A percentile compares a stretch with the other conserved stretches of the same genome.
These are phyloP conservation scores for Platichthys flesus DNA, from an alignment of 2,113 vertebrate genomes.

Conservation along the genomic window DNA sequence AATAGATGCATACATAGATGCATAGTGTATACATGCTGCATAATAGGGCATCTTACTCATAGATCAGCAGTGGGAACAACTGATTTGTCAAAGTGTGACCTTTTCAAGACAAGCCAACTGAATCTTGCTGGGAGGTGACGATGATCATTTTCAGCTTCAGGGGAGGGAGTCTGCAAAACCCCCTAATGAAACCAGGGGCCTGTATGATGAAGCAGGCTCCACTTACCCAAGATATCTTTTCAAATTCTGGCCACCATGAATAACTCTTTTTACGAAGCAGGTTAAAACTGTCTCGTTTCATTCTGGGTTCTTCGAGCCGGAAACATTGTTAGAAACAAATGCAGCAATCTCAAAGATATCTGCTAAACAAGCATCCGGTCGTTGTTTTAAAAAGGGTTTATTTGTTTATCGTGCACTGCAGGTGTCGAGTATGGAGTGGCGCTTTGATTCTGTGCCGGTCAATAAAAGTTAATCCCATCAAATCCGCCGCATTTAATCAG, in stretches of 20 bases:
- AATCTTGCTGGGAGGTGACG: neutral
- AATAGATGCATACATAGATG: conserved; percentile 1
- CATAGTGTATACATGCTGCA: neutral
- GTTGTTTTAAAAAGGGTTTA: too few relatives aligned
- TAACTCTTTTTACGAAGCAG: neutral
- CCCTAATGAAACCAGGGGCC: neutral
- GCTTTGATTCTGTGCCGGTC: too few relatives aligned
- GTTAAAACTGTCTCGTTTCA: too few relatives aligned
- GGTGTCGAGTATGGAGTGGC: too few relatives aligned
- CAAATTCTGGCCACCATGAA: neutral
- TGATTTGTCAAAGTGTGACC: neutral
- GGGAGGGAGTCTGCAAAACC: neutral
- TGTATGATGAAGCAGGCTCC: neutral
- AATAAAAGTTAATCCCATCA: too few relatives aligned
- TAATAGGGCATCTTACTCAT: neutral
- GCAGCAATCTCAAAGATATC: too few relatives aligned
- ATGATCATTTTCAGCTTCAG: neutral
- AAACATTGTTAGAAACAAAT: too few relatives aligned
- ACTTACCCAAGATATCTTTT: neutral
- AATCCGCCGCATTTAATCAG: too few relatives aligned
- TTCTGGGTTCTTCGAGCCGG: too few relatives aligned
- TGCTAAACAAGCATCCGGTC: too few relatives aligned
- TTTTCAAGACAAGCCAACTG: neutral
- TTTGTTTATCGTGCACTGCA: too few relatives aligned
- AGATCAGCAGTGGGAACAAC: neutral